These are phyloP conservation scores for Salarias fasciatus DNA, from an alignment of 2,797 vertebrate genomes.

Conservation along the genomic window DNA sequence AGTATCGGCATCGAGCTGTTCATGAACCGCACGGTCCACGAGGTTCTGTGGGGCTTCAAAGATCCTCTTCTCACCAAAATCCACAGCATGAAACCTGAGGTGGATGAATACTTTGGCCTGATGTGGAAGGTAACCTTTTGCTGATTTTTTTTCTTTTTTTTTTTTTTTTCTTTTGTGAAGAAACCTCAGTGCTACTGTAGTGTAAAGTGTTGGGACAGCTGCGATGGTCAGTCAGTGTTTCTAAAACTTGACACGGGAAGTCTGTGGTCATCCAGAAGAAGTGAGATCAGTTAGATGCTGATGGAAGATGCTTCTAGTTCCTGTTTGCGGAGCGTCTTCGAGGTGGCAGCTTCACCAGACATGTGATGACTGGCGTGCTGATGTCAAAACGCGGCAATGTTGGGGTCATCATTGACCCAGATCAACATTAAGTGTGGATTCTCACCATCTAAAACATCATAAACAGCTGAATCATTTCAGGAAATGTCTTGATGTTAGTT, in stretches of 20 bases:
- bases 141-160: background rate
- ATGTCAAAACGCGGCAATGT: no score
- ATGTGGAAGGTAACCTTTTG: conserved; percentile 84
- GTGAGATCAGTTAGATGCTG: conserved; percentile 51
- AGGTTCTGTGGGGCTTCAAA: conserved; percentile 86
- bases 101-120: conserved; percentile 84
- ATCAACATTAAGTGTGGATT: no score
- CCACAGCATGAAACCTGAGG: conserved; percentile 76
- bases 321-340: conserved; percentile 26
- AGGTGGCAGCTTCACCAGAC: background rate
- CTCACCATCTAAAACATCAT: no score
- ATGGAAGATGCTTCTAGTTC: conserved; percentile 47
- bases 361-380: no score
- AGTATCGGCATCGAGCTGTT: conserved; percentile 73
- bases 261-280: conserved; percentile 20
- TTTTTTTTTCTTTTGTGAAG: no score
- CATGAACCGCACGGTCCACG: conserved; percentile 80
- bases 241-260: conserved; percentile 5
- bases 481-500: no score
- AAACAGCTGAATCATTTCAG: no score
- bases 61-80: conserved; percentile 81
- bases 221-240: conserved; percentile 5
- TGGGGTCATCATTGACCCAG: no score
- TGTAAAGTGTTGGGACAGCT: background rate
- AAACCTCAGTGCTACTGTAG: background rate